Evolutionary conservation across 1,140 invertebrate species (phyloP).

Genomic region (Penaeus vannamei): DNA sequence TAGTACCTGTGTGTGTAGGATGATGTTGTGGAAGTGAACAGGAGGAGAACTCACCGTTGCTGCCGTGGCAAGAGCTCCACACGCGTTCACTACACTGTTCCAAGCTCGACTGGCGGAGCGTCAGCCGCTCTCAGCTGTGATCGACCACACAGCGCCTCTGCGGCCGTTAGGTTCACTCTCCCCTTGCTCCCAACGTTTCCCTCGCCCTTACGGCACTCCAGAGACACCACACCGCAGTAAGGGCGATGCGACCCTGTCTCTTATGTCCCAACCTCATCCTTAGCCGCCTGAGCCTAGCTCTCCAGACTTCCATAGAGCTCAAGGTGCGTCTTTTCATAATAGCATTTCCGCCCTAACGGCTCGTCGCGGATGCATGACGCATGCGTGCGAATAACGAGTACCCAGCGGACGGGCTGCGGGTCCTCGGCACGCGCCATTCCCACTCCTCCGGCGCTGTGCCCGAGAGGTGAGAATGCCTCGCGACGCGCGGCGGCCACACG

Average conservation of each 20-base stretch:
- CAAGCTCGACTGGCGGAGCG: conserved; percentile 43
- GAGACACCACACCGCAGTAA: conserved; percentile 28
- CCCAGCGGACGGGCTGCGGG: neutral
- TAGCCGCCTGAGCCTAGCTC: conserved; percentile 20
- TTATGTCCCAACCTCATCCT: conserved; percentile 34
- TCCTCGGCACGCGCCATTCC: neutral
- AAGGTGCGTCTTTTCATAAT: conserved; percentile 11
- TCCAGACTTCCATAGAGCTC: conserved; percentile 31
- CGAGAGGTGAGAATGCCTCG: neutral
- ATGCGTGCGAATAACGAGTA: conserved; percentile 35
- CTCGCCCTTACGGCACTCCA: neutral
- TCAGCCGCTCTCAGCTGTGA: conserved; percentile 42
- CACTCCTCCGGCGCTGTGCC: neutral
- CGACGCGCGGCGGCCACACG: neutral
- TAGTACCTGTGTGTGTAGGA: too few species aligned
- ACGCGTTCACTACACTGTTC: conserved; percentile 41
- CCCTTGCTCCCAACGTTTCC: neutral
- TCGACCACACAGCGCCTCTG: conserved; percentile 33
- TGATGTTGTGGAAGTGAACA: too few species aligned
- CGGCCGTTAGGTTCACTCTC: conserved; percentile 16
- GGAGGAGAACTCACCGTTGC: neutral
- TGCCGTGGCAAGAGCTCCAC: neutral
- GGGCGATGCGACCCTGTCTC: conserved; percentile 34
- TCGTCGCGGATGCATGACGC: conserved; percentile 13
- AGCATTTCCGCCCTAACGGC: conserved; percentile 44